phyloP scores from a whole-genome alignment of 1,140 invertebrate species.

The Sycophila sp. region DNA sequence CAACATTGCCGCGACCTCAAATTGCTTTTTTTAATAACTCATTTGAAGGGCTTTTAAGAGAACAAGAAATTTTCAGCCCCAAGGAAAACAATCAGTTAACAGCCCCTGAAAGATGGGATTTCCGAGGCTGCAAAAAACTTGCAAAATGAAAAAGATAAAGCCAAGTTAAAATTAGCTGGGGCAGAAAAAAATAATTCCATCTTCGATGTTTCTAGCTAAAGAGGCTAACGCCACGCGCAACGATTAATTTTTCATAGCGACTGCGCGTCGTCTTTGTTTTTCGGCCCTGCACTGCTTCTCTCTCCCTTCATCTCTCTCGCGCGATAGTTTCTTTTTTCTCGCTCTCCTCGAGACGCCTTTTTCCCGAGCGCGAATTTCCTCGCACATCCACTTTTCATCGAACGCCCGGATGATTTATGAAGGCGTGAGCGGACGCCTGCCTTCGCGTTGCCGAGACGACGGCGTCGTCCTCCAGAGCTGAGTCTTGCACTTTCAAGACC shows the following conservation, averaged over 20 bases:
- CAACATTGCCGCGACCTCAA: too few relatives aligned
- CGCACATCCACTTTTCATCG: conserved; percentile 48
- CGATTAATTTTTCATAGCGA: conserved; percentile 24
- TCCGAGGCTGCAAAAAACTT: too few relatives aligned
- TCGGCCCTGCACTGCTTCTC: background rate
- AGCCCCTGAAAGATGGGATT: too few relatives aligned
- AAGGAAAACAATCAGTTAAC: too few relatives aligned
- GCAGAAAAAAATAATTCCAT: background rate
- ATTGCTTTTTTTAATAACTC: too few relatives aligned
- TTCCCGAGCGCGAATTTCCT: conserved; percentile 16
- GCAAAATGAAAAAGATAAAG: too few relatives aligned
- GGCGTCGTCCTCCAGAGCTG: background rate
- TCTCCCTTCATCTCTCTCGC: conserved; percentile 16
- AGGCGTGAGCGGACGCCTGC: conserved; percentile 26
- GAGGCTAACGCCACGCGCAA: background rate
- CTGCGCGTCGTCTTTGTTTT: conserved; percentile 21
- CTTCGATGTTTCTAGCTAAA: background rate
- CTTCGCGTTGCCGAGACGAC: background rate
- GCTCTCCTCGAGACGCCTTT: background rate
- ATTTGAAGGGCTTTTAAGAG: too few relatives aligned
- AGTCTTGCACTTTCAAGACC: conserved; percentile 32
- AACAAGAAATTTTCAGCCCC: too few relatives aligned
- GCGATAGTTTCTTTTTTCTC: conserved; percentile 17
- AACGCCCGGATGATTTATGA: conserved; percentile 52
- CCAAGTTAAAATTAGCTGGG: background rate